Percentiles rank a stretch among this genome's conserved stretches.
These are phyloP conservation scores for Crax fasciolata DNA, from an alignment of 2,797 vertebrate genomes.

Conservation along the genomic window DNA sequence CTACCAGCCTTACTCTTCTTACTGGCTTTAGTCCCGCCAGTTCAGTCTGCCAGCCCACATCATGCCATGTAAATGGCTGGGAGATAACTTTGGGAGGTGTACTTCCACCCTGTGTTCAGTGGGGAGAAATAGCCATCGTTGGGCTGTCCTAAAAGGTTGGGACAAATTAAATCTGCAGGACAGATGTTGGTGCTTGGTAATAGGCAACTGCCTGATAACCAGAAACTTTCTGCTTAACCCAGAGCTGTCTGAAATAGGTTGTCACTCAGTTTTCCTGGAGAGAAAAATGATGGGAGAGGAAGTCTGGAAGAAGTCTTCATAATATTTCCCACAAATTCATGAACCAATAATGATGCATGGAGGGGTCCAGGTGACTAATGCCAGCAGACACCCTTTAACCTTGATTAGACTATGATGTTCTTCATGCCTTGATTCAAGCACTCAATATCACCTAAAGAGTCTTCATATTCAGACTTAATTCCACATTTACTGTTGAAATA, in stretches of 20 bases:
- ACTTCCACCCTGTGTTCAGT: background rate
- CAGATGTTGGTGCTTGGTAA: background rate
- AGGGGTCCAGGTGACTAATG: background rate
- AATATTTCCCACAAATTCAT: background rate
- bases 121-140: background rate
- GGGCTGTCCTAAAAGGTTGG: background rate
- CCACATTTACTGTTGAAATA: background rate
- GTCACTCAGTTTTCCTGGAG: background rate
- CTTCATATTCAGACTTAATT: background rate
- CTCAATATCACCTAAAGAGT: background rate
- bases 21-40: background rate
- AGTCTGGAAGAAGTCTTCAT: background rate
- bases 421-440: background rate
- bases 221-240: background rate
- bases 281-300: background rate
- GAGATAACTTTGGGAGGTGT: background rate
- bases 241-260: background rate
- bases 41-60: background rate
- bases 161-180: background rate
- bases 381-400: background rate
- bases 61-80: fast-evolving
- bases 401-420: background rate
- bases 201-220: background rate
- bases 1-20: background rate
- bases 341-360: background rate